Conservation (phyloP, 53 echinoderm and acorn worm species). For the Arbacia lixula region DNA sequence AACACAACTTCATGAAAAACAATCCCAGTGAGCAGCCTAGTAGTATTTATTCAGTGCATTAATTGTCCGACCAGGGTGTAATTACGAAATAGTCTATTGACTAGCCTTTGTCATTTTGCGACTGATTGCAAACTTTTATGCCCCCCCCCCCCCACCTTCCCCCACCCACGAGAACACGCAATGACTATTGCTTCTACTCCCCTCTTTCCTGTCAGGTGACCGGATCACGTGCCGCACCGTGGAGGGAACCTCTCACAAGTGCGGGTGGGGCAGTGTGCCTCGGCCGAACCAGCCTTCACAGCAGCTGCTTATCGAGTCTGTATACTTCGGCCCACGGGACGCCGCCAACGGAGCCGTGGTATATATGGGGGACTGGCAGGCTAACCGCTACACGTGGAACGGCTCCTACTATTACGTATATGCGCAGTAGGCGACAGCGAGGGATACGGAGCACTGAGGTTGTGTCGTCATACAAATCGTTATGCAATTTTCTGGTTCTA, state of each 20-base stretch:
- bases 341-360: conserved; percentile 26
- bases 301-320: conserved; percentile 49
- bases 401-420: conserved; percentile 70
- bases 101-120: too few relatives aligned
- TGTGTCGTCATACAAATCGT: too few relatives aligned
- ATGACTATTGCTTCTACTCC: too few relatives aligned
- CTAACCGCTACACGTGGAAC: conserved; percentile 60
- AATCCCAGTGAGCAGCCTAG: too few relatives aligned
- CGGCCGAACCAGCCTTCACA: conserved; percentile 21
- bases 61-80: too few relatives aligned
- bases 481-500: too few relatives aligned
- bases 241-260: conserved; percentile 38
- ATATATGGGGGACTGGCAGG: conserved; percentile 18
- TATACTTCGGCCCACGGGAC: conserved; percentile 67
- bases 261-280: conserved; percentile 51
- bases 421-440: conserved; percentile 51
- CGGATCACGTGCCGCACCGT: conserved; percentile 51
- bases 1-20: too few relatives aligned
- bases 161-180: too few relatives aligned
- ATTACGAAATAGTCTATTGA: too few relatives aligned
- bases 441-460: background rate
- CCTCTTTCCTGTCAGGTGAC: background rate
- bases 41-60: too few relatives aligned
- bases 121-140: too few relatives aligned
- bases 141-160: too few relatives aligned